Evolutionary conservation across 2,888 invertebrate species (phyloP).

Genomic region (Phania funesta): DNA sequence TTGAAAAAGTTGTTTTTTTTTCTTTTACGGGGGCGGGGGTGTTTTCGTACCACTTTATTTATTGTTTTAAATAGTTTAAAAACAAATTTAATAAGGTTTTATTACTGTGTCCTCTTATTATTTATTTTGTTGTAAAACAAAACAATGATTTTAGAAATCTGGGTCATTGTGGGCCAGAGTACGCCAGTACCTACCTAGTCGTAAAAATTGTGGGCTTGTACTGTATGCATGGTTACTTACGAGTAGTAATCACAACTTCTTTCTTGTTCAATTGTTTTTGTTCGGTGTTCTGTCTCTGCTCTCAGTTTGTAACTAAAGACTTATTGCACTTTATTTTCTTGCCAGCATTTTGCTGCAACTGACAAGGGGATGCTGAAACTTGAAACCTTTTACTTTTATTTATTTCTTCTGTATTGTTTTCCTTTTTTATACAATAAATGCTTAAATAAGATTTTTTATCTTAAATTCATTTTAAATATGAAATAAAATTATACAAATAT

Average conservation of each 20-base stretch:
- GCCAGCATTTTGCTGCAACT: neutral
- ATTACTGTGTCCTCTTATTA: neutral
- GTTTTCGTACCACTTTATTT: neutral
- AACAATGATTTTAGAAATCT: conserved; percentile 32
- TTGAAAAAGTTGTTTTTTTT: neutral
- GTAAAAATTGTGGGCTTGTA: neutral
- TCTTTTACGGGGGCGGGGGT: too few species aligned
- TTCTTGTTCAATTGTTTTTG: neutral
- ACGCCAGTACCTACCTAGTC: neutral
- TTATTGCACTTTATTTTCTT: neutral
- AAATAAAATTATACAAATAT: conserved; percentile 28
- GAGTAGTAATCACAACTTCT: conserved; percentile 24
- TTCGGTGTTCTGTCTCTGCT: neutral
- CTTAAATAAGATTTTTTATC: conserved; percentile 31
- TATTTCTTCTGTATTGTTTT: neutral
- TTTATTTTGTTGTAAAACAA: conserved; percentile 12
- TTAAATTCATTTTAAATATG: neutral
- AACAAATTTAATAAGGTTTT: conserved; percentile 31
- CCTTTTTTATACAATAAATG: neutral
- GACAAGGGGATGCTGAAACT: neutral
- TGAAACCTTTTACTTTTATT: neutral
- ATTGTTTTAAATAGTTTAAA: conserved; percentile 17
- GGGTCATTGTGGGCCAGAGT: conserved; percentile 24
- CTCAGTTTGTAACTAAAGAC: neutral
- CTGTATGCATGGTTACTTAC: conserved; percentile 19